A percentile compares a stretch with the other conserved stretches of the same genome.
phyloP scores from a whole-genome alignment of 2,113 vertebrate genomes.

The Ia io region DNA sequence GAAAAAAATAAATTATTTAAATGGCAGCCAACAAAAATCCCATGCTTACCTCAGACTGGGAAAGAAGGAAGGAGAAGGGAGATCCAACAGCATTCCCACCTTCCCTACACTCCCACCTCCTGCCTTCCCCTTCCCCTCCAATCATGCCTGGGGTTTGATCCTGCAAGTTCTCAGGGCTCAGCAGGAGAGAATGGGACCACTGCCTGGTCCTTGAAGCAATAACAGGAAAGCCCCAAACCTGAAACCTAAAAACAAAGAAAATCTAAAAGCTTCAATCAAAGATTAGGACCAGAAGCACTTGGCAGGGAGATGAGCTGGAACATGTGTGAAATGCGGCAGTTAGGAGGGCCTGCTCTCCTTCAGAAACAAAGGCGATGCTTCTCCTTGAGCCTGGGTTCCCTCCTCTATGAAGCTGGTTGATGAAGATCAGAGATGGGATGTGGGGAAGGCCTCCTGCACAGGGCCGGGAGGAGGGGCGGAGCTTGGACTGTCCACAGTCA shows the following conservation, averaged over 20 bases:
- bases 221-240: neutral
- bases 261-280: neutral
- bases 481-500: rapidly evolving
- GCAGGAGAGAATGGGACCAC: neutral
- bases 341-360: neutral
- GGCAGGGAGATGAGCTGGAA: rapidly evolving
- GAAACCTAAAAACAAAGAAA: neutral
- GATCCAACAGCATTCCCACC: too few species aligned
- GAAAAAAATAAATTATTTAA: neutral
- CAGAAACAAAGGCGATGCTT: neutral
- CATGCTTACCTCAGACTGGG: neutral
- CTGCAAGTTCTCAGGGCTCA: neutral
- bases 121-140: neutral
- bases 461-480: rapidly evolving
- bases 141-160: neutral
- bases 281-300: neutral
- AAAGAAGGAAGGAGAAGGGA: neutral
- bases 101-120: neutral
- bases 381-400: neutral
- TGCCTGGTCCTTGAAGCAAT: neutral
- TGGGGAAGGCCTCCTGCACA: neutral
- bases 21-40: neutral
- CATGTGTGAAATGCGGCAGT: neutral
- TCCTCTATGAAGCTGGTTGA: neutral
- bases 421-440: neutral